Conservation (phyloP, 2,888 invertebrate genomes). For the Tetragonisca angustula region DNA sequence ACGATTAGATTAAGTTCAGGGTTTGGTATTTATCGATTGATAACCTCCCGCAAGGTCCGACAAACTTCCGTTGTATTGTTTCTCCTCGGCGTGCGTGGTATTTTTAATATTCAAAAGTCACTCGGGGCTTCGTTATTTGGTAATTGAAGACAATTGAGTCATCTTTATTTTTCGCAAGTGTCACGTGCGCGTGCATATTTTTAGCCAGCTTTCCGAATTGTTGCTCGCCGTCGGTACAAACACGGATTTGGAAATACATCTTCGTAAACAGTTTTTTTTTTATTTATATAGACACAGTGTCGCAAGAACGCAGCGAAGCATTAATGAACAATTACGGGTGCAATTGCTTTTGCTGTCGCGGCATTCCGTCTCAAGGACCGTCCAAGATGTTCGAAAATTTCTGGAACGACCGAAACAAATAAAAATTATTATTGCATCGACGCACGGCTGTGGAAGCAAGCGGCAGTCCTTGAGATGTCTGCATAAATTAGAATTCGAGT, state of each 20-base stretch:
- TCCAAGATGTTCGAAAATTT: not conserved
- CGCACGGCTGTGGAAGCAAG: not conserved
- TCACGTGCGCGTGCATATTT: not conserved
- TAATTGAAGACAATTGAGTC: not conserved
- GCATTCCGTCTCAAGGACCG: not conserved
- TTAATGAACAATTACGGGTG: not conserved
- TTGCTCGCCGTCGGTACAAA: not conserved
- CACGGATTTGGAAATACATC: conserved; percentile 4
- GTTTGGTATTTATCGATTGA: not conserved
- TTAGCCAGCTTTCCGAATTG: not conserved
- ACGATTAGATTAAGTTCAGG: not conserved
- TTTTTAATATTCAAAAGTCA: not conserved
- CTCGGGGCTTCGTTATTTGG: not conserved
- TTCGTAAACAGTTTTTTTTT: not conserved
- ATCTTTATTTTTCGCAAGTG: not conserved
- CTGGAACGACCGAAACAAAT: not conserved
- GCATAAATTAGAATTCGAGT: not conserved
- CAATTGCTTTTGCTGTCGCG: not conserved
- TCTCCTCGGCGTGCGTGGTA: not conserved
- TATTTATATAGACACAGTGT: not conserved
- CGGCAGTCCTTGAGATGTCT: not conserved
- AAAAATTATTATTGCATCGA: not conserved
- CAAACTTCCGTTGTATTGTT: not conserved
- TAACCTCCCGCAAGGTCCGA: not conserved
- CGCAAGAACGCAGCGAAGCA: not conserved